phyloP scores from a whole-genome alignment of 1,140 invertebrate species.

The Lordiphosa clarofinis region DNA sequence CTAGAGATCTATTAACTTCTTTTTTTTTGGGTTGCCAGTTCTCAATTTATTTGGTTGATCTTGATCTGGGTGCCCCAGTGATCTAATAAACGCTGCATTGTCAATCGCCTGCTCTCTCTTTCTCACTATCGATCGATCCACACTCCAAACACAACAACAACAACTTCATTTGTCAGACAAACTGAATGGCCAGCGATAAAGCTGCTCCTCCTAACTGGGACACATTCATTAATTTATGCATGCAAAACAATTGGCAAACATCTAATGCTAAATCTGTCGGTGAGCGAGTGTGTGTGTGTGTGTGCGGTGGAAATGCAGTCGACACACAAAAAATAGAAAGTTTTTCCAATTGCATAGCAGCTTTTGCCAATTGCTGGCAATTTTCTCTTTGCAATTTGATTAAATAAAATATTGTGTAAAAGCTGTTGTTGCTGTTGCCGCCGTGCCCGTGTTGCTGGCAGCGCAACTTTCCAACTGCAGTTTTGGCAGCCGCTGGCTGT shows the following conservation, averaged over 20 bases:
- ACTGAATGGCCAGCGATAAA: slow-evolving; percentile 25
- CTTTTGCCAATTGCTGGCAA: slow-evolving; percentile 54
- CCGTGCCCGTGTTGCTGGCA: slow-evolving; percentile 29
- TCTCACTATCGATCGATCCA: neutral
- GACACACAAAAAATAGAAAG: slow-evolving; percentile 75
- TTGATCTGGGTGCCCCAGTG: slow-evolving; percentile 36
- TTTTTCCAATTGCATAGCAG: slow-evolving; percentile 45
- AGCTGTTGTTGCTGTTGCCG: slow-evolving; percentile 15
- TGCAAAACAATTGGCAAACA: slow-evolving; percentile 56
- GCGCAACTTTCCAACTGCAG: slow-evolving; percentile 65
- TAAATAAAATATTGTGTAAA: slow-evolving; percentile 79
- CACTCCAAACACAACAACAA: slow-evolving; percentile 4
- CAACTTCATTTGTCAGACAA: slow-evolving; percentile 51
- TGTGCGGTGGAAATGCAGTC: slow-evolving; percentile 27
- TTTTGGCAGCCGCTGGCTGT: slow-evolving; percentile 14
- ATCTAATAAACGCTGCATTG: slow-evolving; percentile 48
- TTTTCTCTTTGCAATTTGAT: slow-evolving; percentile 77
- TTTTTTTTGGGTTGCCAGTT: neutral
- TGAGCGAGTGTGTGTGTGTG: slow-evolving; percentile 9
- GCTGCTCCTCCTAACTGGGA: slow-evolving; percentile 34
- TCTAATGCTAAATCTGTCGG: slow-evolving; percentile 17
- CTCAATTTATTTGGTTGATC: slow-evolving; percentile 14
- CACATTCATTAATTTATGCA: slow-evolving; percentile 70
- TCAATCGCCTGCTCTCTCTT: slow-evolving; percentile 33
- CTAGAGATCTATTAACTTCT: slow-evolving; percentile 33